Conservation (phyloP, 2,113 vertebrate genomes). For the Microcebus griseorufus region DNA sequence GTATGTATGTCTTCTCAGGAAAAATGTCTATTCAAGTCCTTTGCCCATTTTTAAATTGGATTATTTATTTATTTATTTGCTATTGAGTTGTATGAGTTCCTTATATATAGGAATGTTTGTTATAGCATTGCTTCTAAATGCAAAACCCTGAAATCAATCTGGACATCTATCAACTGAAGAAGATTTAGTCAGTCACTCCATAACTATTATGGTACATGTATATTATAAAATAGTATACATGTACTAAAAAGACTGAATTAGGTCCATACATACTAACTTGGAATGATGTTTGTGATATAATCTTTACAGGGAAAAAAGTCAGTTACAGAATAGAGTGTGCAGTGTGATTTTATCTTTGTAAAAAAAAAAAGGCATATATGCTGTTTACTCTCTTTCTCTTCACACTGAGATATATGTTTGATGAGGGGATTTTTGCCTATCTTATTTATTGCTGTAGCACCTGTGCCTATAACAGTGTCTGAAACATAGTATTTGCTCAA, state of each 20-base stretch:
- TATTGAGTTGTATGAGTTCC: neutral
- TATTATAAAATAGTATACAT: neutral
- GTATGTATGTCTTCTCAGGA: neutral
- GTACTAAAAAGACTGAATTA: slow-evolving; percentile 20
- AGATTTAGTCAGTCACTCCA: neutral
- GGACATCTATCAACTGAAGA: neutral
- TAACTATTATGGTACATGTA: neutral
- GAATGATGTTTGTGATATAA: neutral
- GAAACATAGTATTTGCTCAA: slow-evolving; percentile 24
- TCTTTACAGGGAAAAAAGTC: neutral
- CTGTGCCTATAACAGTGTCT: neutral
- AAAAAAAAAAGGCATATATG: neutral
- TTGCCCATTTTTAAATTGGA: neutral
- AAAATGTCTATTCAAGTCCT: neutral
- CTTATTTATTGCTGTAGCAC: neutral
- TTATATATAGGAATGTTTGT: slow-evolving; percentile 2
- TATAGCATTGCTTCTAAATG: neutral
- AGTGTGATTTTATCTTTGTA: neutral
- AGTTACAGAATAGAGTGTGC: neutral
- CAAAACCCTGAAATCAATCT: neutral
- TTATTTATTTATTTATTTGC: neutral
- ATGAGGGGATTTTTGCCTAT: neutral
- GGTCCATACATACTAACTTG: neutral
- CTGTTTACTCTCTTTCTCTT: neutral
- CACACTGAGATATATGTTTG: neutral